Evolutionary conservation across 2,113 vertebrate species (phyloP).

Genomic region (Ovibos moschatus): DNA sequence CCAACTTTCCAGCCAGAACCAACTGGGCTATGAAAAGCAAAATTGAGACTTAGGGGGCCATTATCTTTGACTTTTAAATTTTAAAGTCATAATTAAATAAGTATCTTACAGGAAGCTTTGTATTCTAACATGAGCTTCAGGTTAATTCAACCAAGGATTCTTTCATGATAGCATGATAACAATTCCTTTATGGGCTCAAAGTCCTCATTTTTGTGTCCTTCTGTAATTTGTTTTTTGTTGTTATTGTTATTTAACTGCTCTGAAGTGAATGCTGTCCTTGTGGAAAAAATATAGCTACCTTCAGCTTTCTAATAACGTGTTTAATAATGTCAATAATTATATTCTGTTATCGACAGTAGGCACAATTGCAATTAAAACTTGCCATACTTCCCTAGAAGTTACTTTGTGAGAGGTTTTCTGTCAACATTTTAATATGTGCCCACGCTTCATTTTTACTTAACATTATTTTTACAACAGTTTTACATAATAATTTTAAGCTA

Average conservation of each 20-base stretch:
- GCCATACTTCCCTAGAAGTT: slow-evolving; percentile 30
- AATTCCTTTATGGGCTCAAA: background rate
- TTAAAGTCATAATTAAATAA: slow-evolving; percentile 38
- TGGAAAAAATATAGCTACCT: slow-evolving; percentile 12
- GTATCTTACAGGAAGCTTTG: background rate
- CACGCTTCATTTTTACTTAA: slow-evolving; percentile 52
- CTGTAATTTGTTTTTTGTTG: slow-evolving; percentile 23
- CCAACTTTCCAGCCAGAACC: background rate
- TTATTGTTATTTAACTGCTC: slow-evolving; percentile 54
- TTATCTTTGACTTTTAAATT: background rate
- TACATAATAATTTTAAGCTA: background rate
- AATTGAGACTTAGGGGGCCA: background rate
- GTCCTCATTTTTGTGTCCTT: slow-evolving; percentile 36
- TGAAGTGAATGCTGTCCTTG: background rate
- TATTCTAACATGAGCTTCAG: background rate
- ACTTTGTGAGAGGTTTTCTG: slow-evolving; percentile 44
- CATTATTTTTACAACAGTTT: background rate
- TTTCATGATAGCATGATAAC: background rate
- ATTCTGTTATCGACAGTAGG: background rate
- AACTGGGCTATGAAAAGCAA: slow-evolving; percentile 1
- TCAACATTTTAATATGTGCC: slow-evolving; percentile 39
- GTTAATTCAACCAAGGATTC: slow-evolving; percentile 48
- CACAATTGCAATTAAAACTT: slow-evolving; percentile 39
- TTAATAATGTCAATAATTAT: slow-evolving; percentile 40
- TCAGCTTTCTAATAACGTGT: slow-evolving; percentile 43